Evolutionary conservation across 2,888 invertebrate species (phyloP).

Genomic region (Hirtodrosophila duncani): DNA sequence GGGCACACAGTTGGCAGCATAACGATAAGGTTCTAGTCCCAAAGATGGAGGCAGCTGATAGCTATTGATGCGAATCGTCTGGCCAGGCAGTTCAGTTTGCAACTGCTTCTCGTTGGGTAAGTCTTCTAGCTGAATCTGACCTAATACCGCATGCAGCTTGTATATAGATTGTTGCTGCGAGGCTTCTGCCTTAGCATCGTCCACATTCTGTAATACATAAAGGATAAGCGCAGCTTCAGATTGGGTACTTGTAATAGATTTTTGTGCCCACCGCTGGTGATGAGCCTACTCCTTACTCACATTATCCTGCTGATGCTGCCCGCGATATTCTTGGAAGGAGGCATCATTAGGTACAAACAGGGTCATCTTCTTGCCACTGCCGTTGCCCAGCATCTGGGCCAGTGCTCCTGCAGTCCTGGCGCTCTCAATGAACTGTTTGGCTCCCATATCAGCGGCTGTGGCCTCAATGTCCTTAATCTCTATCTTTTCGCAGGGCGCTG

Average conservation of each 20-base stretch:
- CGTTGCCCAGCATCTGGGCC: constrained; percentile 78
- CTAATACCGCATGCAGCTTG: constrained; percentile 81
- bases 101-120: constrained; percentile 81
- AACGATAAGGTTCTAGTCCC: constrained; percentile 69
- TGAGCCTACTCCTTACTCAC: constrained; percentile 76
- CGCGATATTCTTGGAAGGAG: constrained; percentile 81
- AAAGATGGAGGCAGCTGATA: constrained; percentile 70
- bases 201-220: constrained; percentile 81
- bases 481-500: constrained; percentile 80
- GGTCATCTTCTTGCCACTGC: constrained; percentile 80
- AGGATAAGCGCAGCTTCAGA: no score
- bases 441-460: constrained; percentile 81
- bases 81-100: constrained; percentile 70
- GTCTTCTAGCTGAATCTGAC: constrained; percentile 81
- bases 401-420: constrained; percentile 79
- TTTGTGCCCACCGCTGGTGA: no score
- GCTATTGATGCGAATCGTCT: constrained; percentile 77
- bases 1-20: constrained; percentile 84
- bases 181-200: constrained; percentile 74
- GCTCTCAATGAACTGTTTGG: constrained; percentile 81
- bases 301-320: constrained; percentile 79
- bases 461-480: constrained; percentile 81
- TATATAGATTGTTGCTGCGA: constrained; percentile 79
- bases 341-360: constrained; percentile 82
- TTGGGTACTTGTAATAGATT: no score